Percentiles rank a stretch among this genome's conserved stretches.
Evolutionary conservation across 1,140 invertebrate species (phyloP).

Genomic region (Trachymyrmex cornetzi): DNA sequence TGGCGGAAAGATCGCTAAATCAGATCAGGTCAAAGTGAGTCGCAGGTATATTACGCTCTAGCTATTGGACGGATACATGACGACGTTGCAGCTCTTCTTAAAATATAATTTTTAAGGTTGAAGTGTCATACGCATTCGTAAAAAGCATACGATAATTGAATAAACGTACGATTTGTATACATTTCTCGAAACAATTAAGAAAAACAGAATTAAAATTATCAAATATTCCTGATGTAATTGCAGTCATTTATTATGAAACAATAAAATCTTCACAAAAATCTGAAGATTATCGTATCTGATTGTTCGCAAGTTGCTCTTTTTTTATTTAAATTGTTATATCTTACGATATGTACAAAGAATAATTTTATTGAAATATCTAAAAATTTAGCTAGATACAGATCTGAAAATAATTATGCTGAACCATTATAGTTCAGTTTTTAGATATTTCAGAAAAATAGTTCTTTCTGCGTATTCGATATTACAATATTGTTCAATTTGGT

Average conservation of each 20-base stretch:
- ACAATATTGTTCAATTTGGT: no score
- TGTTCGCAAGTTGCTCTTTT: not conserved
- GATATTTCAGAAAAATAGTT: no score
- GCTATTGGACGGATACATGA: conserved; percentile 19
- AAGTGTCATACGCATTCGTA: not conserved
- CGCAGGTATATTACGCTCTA: conserved; percentile 25
- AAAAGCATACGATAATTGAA: not conserved
- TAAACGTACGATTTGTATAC: not conserved
- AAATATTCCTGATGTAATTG: not conserved
- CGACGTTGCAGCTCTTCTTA: not conserved
- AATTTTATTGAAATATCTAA: no score
- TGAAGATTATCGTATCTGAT: not conserved
- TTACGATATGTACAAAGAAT: no score
- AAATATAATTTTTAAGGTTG: not conserved
- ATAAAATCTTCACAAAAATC: not conserved
- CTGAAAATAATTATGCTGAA: no score
- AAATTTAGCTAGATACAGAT: no score
- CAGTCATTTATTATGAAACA: not conserved
- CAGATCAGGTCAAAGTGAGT: conserved; percentile 73
- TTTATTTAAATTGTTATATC: not conserved
- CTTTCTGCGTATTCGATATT: no score
- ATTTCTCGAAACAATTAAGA: not conserved
- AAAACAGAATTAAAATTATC: not conserved
- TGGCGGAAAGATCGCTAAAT: conserved; percentile 86
- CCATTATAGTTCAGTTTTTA: no score